Percentiles rank a stretch among this genome's conserved stretches.
These are phyloP conservation scores for Hydrotaea cyrtoneurina DNA, from an alignment of 2,888 invertebrate species.

Conservation along the genomic window DNA sequence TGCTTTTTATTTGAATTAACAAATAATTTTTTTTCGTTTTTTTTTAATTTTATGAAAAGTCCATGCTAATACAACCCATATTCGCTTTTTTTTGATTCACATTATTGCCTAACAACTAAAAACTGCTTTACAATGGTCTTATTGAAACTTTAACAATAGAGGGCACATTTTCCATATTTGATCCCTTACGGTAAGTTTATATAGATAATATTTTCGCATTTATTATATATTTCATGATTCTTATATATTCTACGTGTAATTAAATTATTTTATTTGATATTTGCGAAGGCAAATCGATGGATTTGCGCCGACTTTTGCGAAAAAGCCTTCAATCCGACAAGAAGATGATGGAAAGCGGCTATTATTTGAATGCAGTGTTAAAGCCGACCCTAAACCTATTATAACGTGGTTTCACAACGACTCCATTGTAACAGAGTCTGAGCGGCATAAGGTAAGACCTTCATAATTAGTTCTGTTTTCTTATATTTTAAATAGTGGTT, in stretches of 20 bases:
- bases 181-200: slow-evolving; percentile 57
- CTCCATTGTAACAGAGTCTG: slow-evolving; percentile 88
- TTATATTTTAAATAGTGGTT: too few relatives aligned
- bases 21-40: too few relatives aligned
- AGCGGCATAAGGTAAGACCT: slow-evolving; percentile 90
- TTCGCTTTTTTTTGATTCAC: slow-evolving; percentile 45
- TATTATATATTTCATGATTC: background rate
- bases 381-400: slow-evolving; percentile 94
- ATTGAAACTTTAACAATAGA: slow-evolving; percentile 39
- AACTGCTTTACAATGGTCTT: slow-evolving; percentile 43
- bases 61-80: background rate
- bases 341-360: slow-evolving; percentile 97
- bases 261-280: slow-evolving; percentile 44
- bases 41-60: too few relatives aligned
- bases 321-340: slow-evolving; percentile 98
- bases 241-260: slow-evolving; percentile 14
- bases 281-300: slow-evolving; percentile 95
- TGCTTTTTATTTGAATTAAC: too few relatives aligned
- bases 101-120: slow-evolving; percentile 16
- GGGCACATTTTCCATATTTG: slow-evolving; percentile 50
- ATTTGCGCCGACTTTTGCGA: slow-evolving; percentile 97
- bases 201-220: slow-evolving; percentile 23
- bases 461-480: background rate
- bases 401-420: slow-evolving; percentile 96
- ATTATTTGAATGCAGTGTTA: slow-evolving; percentile 96